Evolutionary conservation across 2,113 vertebrate genomes (phyloP).

Genomic region (Eolophus roseicapilla): DNA sequence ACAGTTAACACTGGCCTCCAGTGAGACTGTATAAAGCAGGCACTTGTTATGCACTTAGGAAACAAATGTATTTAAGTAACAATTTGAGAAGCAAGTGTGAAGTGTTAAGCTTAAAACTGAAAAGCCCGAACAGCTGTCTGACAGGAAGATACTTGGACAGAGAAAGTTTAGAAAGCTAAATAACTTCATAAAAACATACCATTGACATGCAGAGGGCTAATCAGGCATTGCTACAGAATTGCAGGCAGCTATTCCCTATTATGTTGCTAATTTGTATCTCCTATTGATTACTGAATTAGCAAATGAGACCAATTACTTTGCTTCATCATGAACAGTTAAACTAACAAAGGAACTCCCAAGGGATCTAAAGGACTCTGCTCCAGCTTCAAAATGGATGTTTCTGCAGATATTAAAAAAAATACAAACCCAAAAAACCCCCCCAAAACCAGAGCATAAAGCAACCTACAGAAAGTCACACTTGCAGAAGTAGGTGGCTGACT

Average conservation of each 20-base stretch:
- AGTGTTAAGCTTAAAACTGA: not conserved
- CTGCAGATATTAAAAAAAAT: not conserved
- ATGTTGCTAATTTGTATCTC: not conserved
- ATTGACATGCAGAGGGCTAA: not conserved
- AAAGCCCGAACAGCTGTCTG: not conserved
- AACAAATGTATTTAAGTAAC: not conserved
- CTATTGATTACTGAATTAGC: not conserved
- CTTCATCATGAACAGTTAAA: not conserved
- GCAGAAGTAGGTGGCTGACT: constrained; percentile 29
- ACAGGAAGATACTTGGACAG: not conserved
- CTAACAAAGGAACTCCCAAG: not conserved
- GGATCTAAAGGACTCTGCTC: not conserved
- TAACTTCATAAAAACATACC: not conserved
- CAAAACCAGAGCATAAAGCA: not conserved
- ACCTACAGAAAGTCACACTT: constrained; percentile 18
- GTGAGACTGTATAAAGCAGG: not conserved
- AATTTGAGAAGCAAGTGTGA: not conserved
- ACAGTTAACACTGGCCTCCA: not conserved
- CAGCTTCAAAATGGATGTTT: constrained; percentile 13
- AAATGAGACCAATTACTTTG: constrained; percentile 9
- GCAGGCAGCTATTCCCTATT: not conserved
- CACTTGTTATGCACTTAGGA: not conserved
- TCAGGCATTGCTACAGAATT: not conserved
- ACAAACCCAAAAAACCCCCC: not conserved
- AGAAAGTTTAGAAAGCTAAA: not conserved